Conservation (phyloP, 2,888 invertebrate species). For the Cryptus viduatorius region DNA sequence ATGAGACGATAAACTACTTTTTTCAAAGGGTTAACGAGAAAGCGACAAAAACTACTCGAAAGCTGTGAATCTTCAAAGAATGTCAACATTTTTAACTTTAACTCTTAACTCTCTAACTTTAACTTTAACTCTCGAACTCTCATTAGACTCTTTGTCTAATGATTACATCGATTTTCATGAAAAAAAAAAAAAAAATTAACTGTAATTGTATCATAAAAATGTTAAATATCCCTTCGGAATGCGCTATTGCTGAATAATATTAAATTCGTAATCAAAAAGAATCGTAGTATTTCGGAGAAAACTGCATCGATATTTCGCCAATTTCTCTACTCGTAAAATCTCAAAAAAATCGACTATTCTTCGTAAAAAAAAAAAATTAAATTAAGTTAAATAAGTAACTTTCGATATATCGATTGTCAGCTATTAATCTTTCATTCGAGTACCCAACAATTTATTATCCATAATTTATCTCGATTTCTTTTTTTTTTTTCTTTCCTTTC, state of each 20-base stretch:
- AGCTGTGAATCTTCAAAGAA: background rate
- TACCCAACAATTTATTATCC: constrained; percentile 79
- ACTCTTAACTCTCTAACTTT: too few relatives aligned
- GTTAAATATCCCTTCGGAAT: constrained; percentile 37
- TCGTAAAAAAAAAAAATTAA: constrained; percentile 25
- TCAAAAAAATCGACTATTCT: constrained; percentile 9
- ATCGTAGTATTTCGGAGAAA: constrained; percentile 39
- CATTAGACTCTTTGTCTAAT: too few relatives aligned
- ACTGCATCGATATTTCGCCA: constrained; percentile 14
- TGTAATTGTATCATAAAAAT: background rate
- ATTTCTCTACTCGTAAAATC: background rate
- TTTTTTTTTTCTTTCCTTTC: constrained; percentile 45
- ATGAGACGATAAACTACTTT: background rate
- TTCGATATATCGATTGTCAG: constrained; percentile 45
- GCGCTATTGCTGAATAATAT: constrained; percentile 76
- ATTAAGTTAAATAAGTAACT: constrained; percentile 27
- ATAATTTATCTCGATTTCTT: constrained; percentile 70
- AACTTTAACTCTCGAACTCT: too few relatives aligned
- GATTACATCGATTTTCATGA: background rate
- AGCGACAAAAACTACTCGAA: background rate
- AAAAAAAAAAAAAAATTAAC: background rate
- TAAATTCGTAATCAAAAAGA: constrained; percentile 74
- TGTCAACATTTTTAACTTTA: too few relatives aligned
- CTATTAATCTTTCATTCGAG: constrained; percentile 69
- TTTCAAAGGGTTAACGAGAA: background rate